Percentiles rank a stretch among this genome's conserved stretches.
Conservation (phyloP, 2,797 vertebrate genomes). For the Chelon auratus region DNA sequence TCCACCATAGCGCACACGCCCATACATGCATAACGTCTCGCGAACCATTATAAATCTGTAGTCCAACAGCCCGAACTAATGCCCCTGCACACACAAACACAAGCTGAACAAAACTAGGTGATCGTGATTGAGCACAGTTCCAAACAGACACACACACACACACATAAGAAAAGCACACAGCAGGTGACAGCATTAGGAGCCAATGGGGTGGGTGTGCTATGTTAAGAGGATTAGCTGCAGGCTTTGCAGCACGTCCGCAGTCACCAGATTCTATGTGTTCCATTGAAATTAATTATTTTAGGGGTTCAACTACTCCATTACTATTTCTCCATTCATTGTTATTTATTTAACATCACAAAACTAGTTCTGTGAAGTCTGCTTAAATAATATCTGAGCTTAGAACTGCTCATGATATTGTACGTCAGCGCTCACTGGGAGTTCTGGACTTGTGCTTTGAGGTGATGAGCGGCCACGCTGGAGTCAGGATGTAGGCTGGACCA, state of each 20-base stretch:
- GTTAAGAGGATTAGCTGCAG: slow-evolving; percentile 77
- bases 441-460: slow-evolving; percentile 44
- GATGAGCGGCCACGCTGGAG: slow-evolving; percentile 51
- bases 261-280: slow-evolving; percentile 45
- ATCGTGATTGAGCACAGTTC: slow-evolving; percentile 19
- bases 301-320: neutral
- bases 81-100: slow-evolving; percentile 15
- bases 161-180: slow-evolving; percentile 60
- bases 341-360: slow-evolving; percentile 5
- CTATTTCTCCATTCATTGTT: neutral
- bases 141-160: slow-evolving; percentile 27
- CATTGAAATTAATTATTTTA: slow-evolving; percentile 28
- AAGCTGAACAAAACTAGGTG: slow-evolving; percentile 10
- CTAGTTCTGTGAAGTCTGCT: neutral
- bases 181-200: slow-evolving; percentile 64
- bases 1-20: slow-evolving; percentile 1
- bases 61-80: slow-evolving; percentile 27
- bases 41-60: slow-evolving; percentile 1
- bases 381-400: neutral
- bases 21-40: neutral
- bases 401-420: neutral
- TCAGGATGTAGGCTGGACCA: slow-evolving; percentile 56
- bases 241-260: slow-evolving; percentile 63
- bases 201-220: slow-evolving; percentile 50
- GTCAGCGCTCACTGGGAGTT: slow-evolving; percentile 33